A percentile compares a stretch with the other conserved stretches of the same genome.
Evolutionary conservation across 1,140 invertebrate species (phyloP).

Genomic region (Aphaenogaster ashmeadi): DNA sequence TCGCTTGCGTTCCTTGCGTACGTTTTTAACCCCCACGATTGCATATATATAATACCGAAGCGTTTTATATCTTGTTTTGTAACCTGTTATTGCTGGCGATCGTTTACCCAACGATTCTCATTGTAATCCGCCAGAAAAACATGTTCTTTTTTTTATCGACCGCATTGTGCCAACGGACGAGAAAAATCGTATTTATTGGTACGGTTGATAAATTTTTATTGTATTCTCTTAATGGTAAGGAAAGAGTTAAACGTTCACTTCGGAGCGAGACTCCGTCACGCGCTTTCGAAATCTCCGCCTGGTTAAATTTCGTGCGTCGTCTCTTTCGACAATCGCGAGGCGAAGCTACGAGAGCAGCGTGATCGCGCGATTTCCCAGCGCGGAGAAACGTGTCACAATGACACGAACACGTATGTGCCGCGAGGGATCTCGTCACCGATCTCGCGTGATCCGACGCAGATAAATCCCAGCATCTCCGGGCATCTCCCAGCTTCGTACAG

Average conservation of each 20-base stretch:
- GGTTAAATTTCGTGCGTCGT: conserved; percentile 33
- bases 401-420: conserved; percentile 36
- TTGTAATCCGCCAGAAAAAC: conserved; percentile 13
- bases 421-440: conserved; percentile 66
- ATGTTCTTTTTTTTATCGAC: not conserved
- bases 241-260: not conserved
- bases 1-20: conserved; percentile 2
- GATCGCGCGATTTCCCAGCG: conserved; percentile 55
- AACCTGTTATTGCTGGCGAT: not conserved
- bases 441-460: conserved; percentile 65
- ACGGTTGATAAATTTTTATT: not conserved
- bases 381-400: conserved; percentile 49
- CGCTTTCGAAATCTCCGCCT: conserved; percentile 33
- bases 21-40: not conserved
- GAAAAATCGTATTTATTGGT: not conserved
- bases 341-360: conserved; percentile 8
- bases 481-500: conserved; percentile 53
- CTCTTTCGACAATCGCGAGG: conserved; percentile 35
- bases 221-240: not conserved
- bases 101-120: conserved; percentile 10
- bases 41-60: not conserved
- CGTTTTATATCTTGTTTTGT: conserved; percentile 3
- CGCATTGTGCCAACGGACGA: not conserved
- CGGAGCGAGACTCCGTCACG: not conserved
- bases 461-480: conserved; percentile 33